Percentiles rank a stretch among this genome's conserved stretches.
These are phyloP conservation scores for Stenodera caucasica DNA, from an alignment of 2,888 invertebrate species.

Conservation along the genomic window DNA sequence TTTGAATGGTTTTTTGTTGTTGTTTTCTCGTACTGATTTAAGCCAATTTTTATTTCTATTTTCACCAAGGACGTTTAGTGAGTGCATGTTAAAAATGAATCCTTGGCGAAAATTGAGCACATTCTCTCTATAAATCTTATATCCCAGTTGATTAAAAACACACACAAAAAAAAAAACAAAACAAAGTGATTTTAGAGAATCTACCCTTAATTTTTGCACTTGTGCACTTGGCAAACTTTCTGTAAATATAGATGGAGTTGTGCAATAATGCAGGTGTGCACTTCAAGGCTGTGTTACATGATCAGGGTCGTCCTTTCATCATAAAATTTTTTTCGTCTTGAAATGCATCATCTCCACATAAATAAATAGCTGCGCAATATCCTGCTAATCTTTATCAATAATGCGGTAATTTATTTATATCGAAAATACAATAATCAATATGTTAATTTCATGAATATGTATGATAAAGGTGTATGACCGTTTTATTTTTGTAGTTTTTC, in stretches of 20 bases:
- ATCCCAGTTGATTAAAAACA: no score
- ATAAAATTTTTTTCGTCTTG: conserved; percentile 4
- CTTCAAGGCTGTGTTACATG: conserved; percentile 21
- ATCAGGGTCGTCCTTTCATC: conserved; percentile 25
- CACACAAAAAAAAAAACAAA: no score
- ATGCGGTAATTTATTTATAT: not conserved
- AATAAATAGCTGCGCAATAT: conserved; percentile 8
- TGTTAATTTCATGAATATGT: conserved; percentile 1
- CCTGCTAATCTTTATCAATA: not conserved
- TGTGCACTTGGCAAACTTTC: no score
- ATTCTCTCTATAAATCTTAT: no score
- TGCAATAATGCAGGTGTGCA: conserved; percentile 25
- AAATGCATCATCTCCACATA: conserved; percentile 2
- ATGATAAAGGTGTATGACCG: conserved; percentile 4
- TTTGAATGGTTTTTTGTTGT: not conserved
- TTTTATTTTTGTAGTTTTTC: not conserved
- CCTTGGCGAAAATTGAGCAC: no score
- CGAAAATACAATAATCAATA: conserved; percentile 5
- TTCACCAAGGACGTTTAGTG: no score
- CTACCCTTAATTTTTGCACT: not conserved
- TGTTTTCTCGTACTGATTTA: not conserved
- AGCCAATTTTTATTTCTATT: not conserved
- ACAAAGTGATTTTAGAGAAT: no score
- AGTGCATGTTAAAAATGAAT: no score
- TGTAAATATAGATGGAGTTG: no score